A percentile compares a stretch with the other conserved stretches of the same genome.
Conservation (phyloP, 2,888 invertebrate genomes). For the Epinotia demarniana region DNA sequence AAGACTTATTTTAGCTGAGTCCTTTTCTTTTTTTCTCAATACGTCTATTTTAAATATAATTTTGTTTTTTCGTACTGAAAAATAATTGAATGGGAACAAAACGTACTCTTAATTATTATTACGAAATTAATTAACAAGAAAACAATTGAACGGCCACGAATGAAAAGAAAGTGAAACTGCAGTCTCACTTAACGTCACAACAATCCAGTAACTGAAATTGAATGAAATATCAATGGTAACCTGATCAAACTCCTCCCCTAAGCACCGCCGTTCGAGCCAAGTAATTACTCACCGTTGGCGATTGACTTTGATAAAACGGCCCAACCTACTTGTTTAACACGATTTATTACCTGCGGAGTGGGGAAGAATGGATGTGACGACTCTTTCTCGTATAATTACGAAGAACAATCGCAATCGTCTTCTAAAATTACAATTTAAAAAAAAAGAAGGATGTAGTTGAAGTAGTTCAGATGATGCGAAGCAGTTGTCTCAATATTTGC, state of each 20-base stretch:
- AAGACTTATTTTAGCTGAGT: no score
- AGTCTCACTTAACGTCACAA: neutral
- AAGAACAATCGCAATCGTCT: no score
- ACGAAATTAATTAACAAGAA: no score
- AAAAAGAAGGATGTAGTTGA: no score
- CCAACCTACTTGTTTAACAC: conserved; percentile 84
- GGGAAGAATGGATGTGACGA: conserved; percentile 55
- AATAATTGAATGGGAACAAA: no score
- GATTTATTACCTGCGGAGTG: conserved; percentile 79
- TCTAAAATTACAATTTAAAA: no score
- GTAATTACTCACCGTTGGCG: conserved; percentile 82
- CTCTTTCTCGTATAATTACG: neutral
- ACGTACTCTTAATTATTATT: no score
- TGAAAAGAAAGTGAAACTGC: neutral
- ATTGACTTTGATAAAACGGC: conserved; percentile 84
- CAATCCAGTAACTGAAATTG: conserved; percentile 20
- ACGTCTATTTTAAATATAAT: no score
- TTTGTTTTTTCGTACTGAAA: no score
- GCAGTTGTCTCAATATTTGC: no score
- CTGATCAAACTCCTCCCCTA: conserved; percentile 11
- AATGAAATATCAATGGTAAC: conserved; percentile 33
- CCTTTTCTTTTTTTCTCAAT: no score
- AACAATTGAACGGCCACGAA: neutral
- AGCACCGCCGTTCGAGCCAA: conserved; percentile 37
- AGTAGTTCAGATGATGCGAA: no score